phyloP scores from a whole-genome alignment of 1,140 invertebrate species.

The Drosophila sp. region DNA sequence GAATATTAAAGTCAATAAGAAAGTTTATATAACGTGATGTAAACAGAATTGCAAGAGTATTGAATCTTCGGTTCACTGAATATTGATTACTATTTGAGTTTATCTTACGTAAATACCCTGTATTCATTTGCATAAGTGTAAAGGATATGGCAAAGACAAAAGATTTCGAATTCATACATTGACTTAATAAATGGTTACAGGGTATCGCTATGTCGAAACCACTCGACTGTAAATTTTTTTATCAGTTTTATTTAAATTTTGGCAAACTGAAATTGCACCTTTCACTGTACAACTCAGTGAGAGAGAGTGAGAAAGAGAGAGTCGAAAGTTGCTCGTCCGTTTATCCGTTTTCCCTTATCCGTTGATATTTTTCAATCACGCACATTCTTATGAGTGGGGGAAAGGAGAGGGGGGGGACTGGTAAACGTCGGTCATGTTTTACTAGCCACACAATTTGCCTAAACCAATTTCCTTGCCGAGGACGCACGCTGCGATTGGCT shows the following conservation, averaged over 20 bases:
- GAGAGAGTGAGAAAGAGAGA: too few species aligned
- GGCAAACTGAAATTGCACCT: conserved; percentile 63
- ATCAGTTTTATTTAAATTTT: conserved; percentile 30
- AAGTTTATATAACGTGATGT: neutral
- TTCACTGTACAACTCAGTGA: conserved; percentile 37
- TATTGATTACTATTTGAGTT: conserved; percentile 10
- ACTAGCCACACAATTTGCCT: conserved; percentile 80
- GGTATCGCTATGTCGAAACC: neutral
- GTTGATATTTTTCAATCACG: conserved; percentile 69
- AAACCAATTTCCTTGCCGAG: conserved; percentile 77
- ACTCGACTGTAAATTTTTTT: conserved; percentile 7
- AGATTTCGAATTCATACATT: too few species aligned
- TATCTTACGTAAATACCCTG: conserved; percentile 12
- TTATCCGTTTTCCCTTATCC: conserved; percentile 42
- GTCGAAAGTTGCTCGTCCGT: conserved; percentile 9
- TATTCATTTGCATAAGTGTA: neutral
- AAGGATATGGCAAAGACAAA: neutral
- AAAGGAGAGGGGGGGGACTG: conserved; percentile 8
- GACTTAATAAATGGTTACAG: neutral
- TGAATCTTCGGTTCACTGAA: conserved; percentile 40
- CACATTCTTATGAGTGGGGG: conserved; percentile 67
- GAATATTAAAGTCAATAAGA: neutral
- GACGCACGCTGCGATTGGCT: conserved; percentile 17
- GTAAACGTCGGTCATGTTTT: conserved; percentile 78
- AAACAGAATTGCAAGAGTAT: conserved; percentile 39